Evolutionary conservation across 2,113 vertebrate genomes (phyloP).

Genomic region (human (Homo sapiens)): DNA sequence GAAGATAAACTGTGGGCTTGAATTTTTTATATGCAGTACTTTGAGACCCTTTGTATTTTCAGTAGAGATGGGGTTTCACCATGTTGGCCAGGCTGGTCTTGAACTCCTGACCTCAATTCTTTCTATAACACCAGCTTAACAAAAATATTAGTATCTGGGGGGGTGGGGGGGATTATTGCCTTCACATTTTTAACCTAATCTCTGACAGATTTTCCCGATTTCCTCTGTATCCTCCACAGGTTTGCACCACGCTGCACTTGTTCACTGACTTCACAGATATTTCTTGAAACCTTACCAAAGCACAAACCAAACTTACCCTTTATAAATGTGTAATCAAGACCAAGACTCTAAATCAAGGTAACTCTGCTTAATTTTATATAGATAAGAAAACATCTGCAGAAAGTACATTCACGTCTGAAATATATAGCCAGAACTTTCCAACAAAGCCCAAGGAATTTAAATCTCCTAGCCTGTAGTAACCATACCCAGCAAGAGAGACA

Average conservation of each 20-base stretch:
- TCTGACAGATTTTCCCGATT: neutral
- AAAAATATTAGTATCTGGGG: neutral
- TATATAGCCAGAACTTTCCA: constrained; percentile 22
- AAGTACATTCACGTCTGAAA: neutral
- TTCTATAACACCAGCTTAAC: neutral
- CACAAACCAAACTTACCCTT: neutral
- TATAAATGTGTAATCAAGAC: neutral
- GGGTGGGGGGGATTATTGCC: neutral
- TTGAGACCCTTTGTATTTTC: too few relatives aligned
- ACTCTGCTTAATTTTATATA: neutral
- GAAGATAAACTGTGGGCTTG: neutral
- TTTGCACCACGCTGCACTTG: neutral
- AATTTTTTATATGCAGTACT: too few relatives aligned
- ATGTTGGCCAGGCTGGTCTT: too few relatives aligned
- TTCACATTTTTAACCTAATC: neutral
- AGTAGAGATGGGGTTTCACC: too few relatives aligned
- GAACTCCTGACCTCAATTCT: too few relatives aligned
- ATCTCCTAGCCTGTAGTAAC: neutral
- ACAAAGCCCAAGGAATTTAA: constrained; percentile 38
- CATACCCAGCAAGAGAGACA: neutral
- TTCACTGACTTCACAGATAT: neutral
- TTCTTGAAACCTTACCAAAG: constrained; percentile 1
- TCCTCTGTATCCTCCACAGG: constrained; percentile 13
- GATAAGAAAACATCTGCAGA: neutral
- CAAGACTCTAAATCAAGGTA: neutral